Evolutionary conservation across 2,797 vertebrate species (phyloP).

Genomic region (Antrozous pallidus): DNA sequence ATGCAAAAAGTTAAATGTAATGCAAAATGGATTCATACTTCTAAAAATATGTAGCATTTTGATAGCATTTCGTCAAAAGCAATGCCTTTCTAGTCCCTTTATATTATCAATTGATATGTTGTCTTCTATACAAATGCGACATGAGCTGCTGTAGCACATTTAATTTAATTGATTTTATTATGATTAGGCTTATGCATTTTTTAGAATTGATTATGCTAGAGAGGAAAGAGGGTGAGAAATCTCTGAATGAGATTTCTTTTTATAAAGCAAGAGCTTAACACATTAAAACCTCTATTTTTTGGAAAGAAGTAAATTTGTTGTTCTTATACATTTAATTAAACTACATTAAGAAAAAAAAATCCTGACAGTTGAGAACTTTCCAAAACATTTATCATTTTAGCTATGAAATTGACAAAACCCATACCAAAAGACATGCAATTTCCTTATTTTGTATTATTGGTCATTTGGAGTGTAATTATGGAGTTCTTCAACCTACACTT

Average conservation of each 20-base stretch:
- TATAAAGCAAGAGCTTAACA: conserved; percentile 21
- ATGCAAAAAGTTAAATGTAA: conserved; percentile 13
- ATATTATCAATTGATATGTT: background rate
- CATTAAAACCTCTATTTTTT: background rate
- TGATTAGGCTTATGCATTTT: conserved; percentile 42
- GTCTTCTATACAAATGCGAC: background rate
- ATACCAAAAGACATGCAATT: background rate
- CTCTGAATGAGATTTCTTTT: conserved; percentile 31
- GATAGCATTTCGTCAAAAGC: background rate
- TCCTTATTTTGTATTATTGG: conserved; percentile 9
- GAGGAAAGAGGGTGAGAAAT: background rate
- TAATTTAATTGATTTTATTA: conserved; percentile 50
- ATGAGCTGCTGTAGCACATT: background rate
- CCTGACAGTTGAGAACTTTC: conserved; percentile 1
- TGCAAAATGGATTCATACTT: conserved; percentile 2
- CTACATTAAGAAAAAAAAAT: background rate
- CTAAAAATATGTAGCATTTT: background rate
- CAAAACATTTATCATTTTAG: conserved; percentile 38
- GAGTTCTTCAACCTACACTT: background rate
- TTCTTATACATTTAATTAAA: conserved; percentile 36
- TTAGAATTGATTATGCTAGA: conserved; percentile 39
- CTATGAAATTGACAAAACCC: background rate
- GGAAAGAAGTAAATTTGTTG: conserved; percentile 10
- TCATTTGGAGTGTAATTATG: background rate
- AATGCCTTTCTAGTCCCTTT: background rate